Percentiles rank a stretch among this genome's conserved stretches.
Conservation (phyloP, 2,888 invertebrate genomes). For the Cryptocephalus moraei region DNA sequence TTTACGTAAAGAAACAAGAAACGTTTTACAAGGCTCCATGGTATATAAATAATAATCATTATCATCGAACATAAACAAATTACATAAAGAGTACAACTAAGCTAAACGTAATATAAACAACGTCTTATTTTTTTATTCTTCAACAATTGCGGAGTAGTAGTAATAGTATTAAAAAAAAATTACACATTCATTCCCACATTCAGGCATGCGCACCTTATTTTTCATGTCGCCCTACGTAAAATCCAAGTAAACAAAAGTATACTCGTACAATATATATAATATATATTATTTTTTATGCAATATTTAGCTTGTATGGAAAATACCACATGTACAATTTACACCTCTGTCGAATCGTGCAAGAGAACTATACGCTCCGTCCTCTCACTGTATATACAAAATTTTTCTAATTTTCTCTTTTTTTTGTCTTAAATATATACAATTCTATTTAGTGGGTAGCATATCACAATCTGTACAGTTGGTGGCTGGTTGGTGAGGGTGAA, state of each 20-base stretch:
- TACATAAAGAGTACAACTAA: constrained; percentile 33
- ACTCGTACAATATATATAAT: constrained; percentile 26
- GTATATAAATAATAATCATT: constrained; percentile 27
- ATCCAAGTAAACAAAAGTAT: constrained; percentile 28
- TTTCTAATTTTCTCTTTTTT: not conserved
- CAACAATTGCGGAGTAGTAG: not conserved
- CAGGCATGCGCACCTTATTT: constrained; percentile 20
- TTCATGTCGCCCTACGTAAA: constrained; percentile 37
- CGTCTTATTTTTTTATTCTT: constrained; percentile 5
- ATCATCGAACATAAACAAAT: constrained; percentile 23
- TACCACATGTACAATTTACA: constrained; percentile 31
- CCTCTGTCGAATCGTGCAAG: constrained; percentile 13
- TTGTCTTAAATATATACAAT: constrained; percentile 28
- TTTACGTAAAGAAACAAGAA: constrained; percentile 37
- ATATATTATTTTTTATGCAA: constrained; percentile 26
- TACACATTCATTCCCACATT: not conserved
- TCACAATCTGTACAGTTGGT: constrained; percentile 35
- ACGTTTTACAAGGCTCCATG: constrained; percentile 33
- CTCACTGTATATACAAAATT: constrained; percentile 27
- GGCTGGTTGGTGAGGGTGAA: constrained; percentile 8
- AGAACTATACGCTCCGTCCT: not conserved
- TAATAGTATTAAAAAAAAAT: not conserved
- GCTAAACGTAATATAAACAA: constrained; percentile 35
- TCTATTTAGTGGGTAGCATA: constrained; percentile 23
- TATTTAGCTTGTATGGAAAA: constrained; percentile 30